phyloP scores from a whole-genome alignment of 2,797 vertebrate species.

The Lagocephalus sceleratus region DNA sequence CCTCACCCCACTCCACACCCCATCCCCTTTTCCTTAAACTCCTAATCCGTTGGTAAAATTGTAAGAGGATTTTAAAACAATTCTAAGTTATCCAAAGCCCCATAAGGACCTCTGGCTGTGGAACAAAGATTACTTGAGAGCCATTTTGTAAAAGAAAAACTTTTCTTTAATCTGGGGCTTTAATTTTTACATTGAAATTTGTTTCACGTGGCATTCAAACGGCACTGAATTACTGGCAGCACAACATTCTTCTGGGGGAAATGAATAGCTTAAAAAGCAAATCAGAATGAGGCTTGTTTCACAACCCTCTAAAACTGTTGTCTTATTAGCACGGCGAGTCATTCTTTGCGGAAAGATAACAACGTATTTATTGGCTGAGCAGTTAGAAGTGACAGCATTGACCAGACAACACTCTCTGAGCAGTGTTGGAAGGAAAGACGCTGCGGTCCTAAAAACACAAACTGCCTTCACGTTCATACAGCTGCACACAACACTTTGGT shows the following conservation, averaged over 20 bases:
- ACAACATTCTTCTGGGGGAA: conserved; percentile 23
- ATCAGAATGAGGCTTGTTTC: conserved; percentile 35
- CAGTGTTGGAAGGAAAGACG: conserved; percentile 36
- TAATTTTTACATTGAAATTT: conserved; percentile 64
- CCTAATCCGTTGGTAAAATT: conserved; percentile 56
- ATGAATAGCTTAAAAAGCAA: conserved; percentile 15
- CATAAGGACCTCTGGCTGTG: conserved; percentile 74
- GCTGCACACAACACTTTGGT: conserved; percentile 57
- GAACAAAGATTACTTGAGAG: conserved; percentile 72
- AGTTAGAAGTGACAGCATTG: conserved; percentile 38
- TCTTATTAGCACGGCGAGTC: conserved; percentile 44
- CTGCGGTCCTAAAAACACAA: conserved; percentile 38
- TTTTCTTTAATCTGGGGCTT: conserved; percentile 66
- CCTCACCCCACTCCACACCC: neutral
- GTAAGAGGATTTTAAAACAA: conserved; percentile 70
- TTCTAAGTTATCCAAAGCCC: conserved; percentile 75
- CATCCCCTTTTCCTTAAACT: conserved; percentile 7
- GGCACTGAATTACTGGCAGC: conserved; percentile 51
- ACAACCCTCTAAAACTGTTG: conserved; percentile 41
- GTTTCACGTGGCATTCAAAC: conserved; percentile 53
- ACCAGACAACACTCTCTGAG: conserved; percentile 32
- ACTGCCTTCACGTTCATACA: conserved; percentile 63
- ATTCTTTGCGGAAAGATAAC: conserved; percentile 42
- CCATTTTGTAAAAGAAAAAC: conserved; percentile 68
- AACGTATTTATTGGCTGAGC: conserved; percentile 41